These are phyloP conservation scores for Drosophila mayaguana DNA, from an alignment of 2,888 invertebrate species.

Conservation along the genomic window DNA sequence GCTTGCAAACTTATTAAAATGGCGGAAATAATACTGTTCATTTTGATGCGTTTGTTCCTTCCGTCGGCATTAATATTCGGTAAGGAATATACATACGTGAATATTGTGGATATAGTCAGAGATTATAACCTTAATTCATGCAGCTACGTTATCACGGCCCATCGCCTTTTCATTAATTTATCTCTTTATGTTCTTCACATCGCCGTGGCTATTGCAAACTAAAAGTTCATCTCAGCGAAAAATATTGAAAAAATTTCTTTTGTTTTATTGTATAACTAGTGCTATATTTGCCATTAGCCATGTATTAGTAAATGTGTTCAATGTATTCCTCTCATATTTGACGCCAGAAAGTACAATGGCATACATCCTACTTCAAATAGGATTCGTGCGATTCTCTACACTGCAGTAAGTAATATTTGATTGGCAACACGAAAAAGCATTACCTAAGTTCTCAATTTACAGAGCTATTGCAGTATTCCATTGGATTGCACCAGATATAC, in stretches of 20 bases:
- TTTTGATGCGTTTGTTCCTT: conserved; percentile 48
- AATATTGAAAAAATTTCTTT: conserved; percentile 28
- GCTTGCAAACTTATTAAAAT: conserved; percentile 24
- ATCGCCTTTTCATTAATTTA: conserved; percentile 55
- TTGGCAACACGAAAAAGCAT: background rate
- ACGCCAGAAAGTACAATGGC: background rate
- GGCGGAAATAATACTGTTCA: conserved; percentile 26
- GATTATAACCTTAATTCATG: background rate
- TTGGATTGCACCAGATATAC: conserved; percentile 58
- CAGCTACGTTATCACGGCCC: conserved; percentile 53
- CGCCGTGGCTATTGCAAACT: conserved; percentile 48
- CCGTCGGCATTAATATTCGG: conserved; percentile 49
- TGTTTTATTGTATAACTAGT: conserved; percentile 22
- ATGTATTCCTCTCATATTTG: conserved; percentile 16
- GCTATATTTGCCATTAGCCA: conserved; percentile 33
- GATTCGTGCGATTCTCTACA: conserved; percentile 43
- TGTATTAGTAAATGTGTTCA: conserved; percentile 27
- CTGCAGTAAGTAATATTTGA: conserved; percentile 31
- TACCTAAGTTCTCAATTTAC: background rate
- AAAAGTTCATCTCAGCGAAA: conserved; percentile 4
- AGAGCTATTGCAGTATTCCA: conserved; percentile 41
- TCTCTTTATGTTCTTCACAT: conserved; percentile 50
- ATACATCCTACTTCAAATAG: conserved; percentile 44
- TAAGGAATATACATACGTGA: conserved; percentile 25
- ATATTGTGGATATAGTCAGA: background rate